Conservation (phyloP, 1,140 invertebrate species). For the Hetaerina americana region DNA sequence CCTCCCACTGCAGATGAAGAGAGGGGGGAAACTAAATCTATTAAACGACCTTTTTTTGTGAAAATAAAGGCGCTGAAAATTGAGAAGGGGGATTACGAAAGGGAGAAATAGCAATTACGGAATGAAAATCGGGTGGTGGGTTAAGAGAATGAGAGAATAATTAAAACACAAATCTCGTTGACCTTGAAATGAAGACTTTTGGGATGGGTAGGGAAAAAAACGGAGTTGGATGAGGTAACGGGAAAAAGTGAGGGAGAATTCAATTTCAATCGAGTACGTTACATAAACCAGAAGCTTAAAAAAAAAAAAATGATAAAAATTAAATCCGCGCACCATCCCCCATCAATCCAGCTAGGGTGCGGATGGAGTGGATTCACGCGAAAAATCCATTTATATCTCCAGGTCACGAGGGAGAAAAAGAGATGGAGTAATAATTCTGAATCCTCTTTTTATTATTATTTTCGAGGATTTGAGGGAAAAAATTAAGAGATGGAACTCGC, state of each 20-base stretch:
- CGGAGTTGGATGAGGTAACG: too few species aligned
- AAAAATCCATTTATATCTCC: background rate
- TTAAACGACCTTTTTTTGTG: too few species aligned
- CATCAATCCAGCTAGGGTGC: too few species aligned
- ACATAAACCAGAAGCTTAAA: background rate
- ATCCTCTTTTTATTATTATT: too few species aligned
- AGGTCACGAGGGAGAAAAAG: background rate
- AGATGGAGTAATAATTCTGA: too few species aligned
- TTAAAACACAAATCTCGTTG: background rate
- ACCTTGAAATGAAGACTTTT: background rate
- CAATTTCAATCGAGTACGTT: background rate
- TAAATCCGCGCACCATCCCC: too few species aligned
- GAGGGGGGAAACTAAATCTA: too few species aligned
- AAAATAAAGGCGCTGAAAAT: too few species aligned
- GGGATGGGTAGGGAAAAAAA: background rate
- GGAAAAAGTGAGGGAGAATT: too few species aligned
- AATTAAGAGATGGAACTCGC: background rate
- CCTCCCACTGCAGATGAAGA: too few species aligned
- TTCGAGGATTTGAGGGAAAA: background rate
- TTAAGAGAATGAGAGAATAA: background rate
- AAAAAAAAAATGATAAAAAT: too few species aligned
- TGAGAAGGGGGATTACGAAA: background rate
- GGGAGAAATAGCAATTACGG: background rate
- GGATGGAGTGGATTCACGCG: too few species aligned
- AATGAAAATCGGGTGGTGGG: background rate